A percentile compares a stretch with the other conserved stretches of the same genome.
phyloP scores from a whole-genome alignment of 2,797 vertebrate genomes.

The Spinus pinus region DNA sequence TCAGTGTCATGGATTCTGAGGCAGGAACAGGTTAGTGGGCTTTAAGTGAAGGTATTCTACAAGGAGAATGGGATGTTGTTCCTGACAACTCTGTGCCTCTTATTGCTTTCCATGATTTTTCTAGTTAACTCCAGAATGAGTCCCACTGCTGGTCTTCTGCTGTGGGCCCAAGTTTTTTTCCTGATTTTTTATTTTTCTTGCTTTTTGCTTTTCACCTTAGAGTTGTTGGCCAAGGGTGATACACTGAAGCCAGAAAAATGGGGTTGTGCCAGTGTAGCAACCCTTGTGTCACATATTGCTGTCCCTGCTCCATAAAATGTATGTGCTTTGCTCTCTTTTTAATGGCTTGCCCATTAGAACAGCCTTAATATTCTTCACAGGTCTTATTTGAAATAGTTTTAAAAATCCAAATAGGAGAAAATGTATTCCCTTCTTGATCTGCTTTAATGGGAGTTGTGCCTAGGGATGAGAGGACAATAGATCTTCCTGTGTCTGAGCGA shows the following conservation, averaged over 20 bases:
- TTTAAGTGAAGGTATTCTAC: not conserved
- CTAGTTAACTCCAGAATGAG: not conserved
- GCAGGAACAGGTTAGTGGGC: not conserved
- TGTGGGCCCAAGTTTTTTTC: not conserved
- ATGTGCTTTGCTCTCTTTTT: not conserved
- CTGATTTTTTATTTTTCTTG: not conserved
- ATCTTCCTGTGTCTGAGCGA: slow-evolving; percentile 12
- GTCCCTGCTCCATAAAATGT: not conserved
- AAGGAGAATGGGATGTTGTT: not conserved
- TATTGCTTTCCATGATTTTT: not conserved
- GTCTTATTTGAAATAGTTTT: not conserved
- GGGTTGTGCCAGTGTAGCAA: not conserved
- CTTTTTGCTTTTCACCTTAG: not conserved
- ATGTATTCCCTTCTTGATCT: not conserved
- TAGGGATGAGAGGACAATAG: slow-evolving; percentile 27
- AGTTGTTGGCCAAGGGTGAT: not conserved
- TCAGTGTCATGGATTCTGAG: not conserved
- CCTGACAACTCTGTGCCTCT: not conserved
- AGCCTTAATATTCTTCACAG: not conserved
- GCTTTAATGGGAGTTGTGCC: slow-evolving; percentile 10
- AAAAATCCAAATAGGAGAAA: slow-evolving; percentile 1
- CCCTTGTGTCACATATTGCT: accelerated
- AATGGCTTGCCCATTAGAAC: not conserved
- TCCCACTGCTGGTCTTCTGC: not conserved
- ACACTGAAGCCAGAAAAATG: not conserved